Conservation (phyloP, 2,797 vertebrate species). For the Echiichthys vipera region DNA sequence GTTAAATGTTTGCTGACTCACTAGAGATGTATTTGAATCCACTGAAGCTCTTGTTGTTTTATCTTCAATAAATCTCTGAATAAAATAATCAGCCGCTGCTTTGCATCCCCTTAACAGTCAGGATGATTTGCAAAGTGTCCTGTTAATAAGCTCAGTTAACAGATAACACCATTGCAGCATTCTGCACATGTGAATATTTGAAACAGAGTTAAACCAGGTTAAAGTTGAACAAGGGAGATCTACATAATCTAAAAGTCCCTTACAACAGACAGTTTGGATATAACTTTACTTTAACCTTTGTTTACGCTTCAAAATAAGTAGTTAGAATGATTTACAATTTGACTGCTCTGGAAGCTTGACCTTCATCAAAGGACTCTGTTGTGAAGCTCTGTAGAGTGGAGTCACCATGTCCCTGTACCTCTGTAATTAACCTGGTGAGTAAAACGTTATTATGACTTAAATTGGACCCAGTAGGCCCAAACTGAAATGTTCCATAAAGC, state of each 20-base stretch:
- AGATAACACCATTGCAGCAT: conserved; percentile 15
- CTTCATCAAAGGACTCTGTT: background rate
- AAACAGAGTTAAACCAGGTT: background rate
- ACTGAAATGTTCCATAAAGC: background rate
- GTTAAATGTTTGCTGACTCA: conserved; percentile 30
- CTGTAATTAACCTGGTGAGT: conserved; percentile 28
- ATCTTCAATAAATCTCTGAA: background rate
- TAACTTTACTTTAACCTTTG: background rate
- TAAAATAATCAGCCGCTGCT: conserved; percentile 41
- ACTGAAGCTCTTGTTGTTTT: conserved; percentile 24
- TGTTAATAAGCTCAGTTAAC: conserved; percentile 35
- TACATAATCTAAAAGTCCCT: background rate
- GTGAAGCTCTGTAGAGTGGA: background rate
- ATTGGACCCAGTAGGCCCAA: background rate
- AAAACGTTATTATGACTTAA: conserved; percentile 5
- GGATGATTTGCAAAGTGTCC: conserved; percentile 44
- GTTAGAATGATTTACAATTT: background rate
- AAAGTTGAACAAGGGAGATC: background rate
- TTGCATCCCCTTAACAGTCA: conserved; percentile 59
- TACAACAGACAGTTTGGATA: background rate
- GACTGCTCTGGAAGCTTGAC: background rate
- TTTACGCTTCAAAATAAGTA: background rate
- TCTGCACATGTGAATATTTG: background rate
- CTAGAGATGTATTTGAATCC: conserved; percentile 39
- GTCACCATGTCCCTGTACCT: background rate